Conservation (phyloP, 2,113 vertebrate genomes). For the Pterophyllum scalare region DNA sequence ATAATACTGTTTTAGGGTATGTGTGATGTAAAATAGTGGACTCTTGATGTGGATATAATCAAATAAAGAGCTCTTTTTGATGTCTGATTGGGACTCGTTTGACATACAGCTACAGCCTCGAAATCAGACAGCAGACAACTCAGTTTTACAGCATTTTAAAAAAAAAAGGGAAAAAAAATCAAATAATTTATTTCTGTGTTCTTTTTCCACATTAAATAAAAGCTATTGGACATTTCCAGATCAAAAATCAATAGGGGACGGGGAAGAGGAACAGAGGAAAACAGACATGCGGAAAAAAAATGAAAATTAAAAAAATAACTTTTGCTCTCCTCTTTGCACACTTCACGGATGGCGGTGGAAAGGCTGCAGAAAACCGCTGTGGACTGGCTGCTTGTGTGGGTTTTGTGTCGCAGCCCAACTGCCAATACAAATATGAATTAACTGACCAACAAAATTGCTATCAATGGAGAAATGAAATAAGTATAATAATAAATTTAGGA, state of each 20-base stretch:
- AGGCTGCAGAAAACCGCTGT: slow-evolving; percentile 38
- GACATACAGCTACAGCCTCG: neutral
- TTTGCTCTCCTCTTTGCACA: slow-evolving; percentile 52
- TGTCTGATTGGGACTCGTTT: slow-evolving; percentile 18
- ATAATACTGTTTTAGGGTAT: slow-evolving; percentile 47
- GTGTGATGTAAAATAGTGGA: slow-evolving; percentile 55
- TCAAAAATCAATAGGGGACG: slow-evolving; percentile 53
- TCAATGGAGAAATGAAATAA: slow-evolving; percentile 19
- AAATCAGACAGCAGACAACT: slow-evolving; percentile 52
- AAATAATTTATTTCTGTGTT: slow-evolving; percentile 82
- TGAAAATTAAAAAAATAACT: slow-evolving; percentile 40
- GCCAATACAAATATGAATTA: neutral
- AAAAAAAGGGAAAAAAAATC: slow-evolving; percentile 66
- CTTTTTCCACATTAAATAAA: slow-evolving; percentile 82
- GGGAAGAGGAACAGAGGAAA: slow-evolving; percentile 24
- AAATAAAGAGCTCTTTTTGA: slow-evolving; percentile 59
- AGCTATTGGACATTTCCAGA: slow-evolving; percentile 76
- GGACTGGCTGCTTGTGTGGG: neutral
- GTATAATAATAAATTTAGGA: slow-evolving; percentile 25
- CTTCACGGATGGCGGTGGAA: slow-evolving; percentile 13
- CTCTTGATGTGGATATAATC: slow-evolving; percentile 56
- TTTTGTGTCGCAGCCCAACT: neutral
- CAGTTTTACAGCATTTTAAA: slow-evolving; percentile 66
- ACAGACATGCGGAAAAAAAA: slow-evolving; percentile 72
- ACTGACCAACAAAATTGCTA: neutral